Evolutionary conservation across 1,140 invertebrate genomes (phyloP).

Genomic region (Armadillidium nasatum): DNA sequence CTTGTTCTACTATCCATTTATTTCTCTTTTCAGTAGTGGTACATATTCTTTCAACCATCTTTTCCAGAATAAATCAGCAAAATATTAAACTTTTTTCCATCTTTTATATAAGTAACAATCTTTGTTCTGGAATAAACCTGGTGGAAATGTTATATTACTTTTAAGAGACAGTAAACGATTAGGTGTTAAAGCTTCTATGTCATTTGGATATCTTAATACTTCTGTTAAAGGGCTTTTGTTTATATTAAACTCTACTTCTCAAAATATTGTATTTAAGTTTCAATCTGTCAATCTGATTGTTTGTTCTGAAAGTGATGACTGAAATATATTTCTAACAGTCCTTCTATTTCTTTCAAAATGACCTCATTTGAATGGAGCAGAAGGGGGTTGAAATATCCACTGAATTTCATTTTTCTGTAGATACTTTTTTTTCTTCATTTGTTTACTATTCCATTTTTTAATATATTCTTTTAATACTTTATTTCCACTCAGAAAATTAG

Average conservation of each 20-base stretch:
- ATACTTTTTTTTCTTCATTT: conserved; percentile 9
- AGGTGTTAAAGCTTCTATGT: conserved; percentile 27
- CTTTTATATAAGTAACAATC: conserved; percentile 10
- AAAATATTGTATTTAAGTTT: conserved; percentile 34
- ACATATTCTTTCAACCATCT: conserved; percentile 25
- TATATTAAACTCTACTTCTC: conserved; percentile 31
- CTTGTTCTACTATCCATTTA: conserved; percentile 14
- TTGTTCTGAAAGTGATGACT: conserved; percentile 19
- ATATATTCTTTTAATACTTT: conserved; percentile 40
- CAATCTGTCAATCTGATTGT: conserved; percentile 30
- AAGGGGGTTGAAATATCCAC: conserved; percentile 43
- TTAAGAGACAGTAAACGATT: conserved; percentile 22
- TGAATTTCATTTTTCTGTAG: conserved; percentile 34
- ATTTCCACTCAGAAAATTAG: conserved; percentile 46
- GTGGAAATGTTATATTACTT: neutral
- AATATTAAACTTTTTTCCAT: conserved; percentile 31
- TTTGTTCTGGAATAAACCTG: conserved; percentile 16
- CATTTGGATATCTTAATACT: conserved; percentile 31
- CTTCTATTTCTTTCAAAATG: conserved; percentile 42
- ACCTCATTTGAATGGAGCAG: conserved; percentile 43
- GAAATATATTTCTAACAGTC: conserved; percentile 29
- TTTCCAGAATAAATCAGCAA: conserved; percentile 36
- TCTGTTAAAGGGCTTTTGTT: conserved; percentile 35
- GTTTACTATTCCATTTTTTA: conserved; percentile 34
- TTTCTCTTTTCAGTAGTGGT: conserved; percentile 21